Conservation (phyloP, 2,888 invertebrate species). For the Caenorhabditis sp. region DNA sequence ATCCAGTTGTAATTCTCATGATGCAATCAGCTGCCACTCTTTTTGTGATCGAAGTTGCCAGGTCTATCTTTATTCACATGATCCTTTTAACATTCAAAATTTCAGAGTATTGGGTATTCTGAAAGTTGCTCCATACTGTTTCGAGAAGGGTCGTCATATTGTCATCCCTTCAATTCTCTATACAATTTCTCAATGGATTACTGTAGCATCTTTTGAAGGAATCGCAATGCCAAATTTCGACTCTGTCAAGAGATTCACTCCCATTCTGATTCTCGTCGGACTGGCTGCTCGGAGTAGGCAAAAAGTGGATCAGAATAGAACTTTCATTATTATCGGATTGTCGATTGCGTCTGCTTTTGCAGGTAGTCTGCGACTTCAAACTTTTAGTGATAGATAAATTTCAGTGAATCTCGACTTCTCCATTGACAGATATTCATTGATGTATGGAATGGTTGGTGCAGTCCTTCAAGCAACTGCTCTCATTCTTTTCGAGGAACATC, state of each 20-base stretch:
- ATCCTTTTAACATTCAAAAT: neutral
- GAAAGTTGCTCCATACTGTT: slow-evolving; percentile 83
- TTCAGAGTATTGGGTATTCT: slow-evolving; percentile 79
- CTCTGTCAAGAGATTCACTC: slow-evolving; percentile 84
- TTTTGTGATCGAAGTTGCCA: slow-evolving; percentile 83
- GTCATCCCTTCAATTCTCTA: slow-evolving; percentile 84
- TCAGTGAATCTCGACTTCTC: slow-evolving; percentile 78
- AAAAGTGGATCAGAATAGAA: slow-evolving; percentile 55
- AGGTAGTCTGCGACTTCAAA: slow-evolving; percentile 46
- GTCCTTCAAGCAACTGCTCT: slow-evolving; percentile 71
- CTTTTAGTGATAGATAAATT: slow-evolving; percentile 7
- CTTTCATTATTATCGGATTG: slow-evolving; percentile 62
- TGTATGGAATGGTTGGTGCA: slow-evolving; percentile 77
- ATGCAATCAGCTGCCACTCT: slow-evolving; percentile 85
- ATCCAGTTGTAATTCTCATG: slow-evolving; percentile 85
- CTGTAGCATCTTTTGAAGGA: slow-evolving; percentile 85
- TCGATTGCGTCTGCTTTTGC: slow-evolving; percentile 73
- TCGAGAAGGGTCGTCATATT: slow-evolving; percentile 84
- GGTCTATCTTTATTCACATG: slow-evolving; percentile 71
- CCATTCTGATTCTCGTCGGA: slow-evolving; percentile 63
- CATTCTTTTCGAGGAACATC: slow-evolving; percentile 68
- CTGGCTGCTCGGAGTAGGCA: slow-evolving; percentile 56
- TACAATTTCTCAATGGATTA: slow-evolving; percentile 84
- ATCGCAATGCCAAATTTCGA: slow-evolving; percentile 86
- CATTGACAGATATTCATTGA: slow-evolving; percentile 78